Conservation (phyloP, 1,140 invertebrate species). For the Aplysia californica region DNA sequence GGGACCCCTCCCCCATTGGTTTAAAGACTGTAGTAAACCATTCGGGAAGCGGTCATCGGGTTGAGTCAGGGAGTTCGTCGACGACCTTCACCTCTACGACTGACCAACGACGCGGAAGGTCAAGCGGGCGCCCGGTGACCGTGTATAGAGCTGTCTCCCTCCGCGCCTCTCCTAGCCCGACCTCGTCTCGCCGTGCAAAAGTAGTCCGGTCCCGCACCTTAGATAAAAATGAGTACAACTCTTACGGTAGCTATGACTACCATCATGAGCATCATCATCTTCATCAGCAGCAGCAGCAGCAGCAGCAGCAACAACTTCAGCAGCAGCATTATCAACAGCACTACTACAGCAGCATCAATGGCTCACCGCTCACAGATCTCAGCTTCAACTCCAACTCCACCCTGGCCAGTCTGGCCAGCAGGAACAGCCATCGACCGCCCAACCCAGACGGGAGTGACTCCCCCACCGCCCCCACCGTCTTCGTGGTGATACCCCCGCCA, state of each 20-base stretch:
- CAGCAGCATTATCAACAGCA: not conserved
- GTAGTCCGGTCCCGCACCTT: no score
- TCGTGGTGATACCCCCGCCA: conserved; percentile 5
- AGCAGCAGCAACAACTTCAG: not conserved
- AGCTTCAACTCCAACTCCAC: not conserved
- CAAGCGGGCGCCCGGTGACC: no score
- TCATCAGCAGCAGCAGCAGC: not conserved
- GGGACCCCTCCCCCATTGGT: no score
- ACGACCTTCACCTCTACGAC: no score
- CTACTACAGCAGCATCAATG: not conserved
- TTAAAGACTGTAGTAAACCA: no score
- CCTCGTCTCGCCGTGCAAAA: no score
- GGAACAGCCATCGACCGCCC: not conserved
- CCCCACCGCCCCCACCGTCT: not conserved
- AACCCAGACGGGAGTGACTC: not conserved
- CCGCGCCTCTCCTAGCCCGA: no score
- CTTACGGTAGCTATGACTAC: not conserved
- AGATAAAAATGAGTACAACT: no score
- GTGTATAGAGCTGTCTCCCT: no score
- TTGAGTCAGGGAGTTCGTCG: no score
- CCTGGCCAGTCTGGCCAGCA: not conserved
- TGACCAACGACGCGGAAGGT: no score
- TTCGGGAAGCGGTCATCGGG: no score
- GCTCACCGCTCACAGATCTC: not conserved
- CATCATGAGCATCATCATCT: not conserved